Evolutionary conservation across 2,113 vertebrate species (phyloP).

Genomic region (Gobio gobio): DNA sequence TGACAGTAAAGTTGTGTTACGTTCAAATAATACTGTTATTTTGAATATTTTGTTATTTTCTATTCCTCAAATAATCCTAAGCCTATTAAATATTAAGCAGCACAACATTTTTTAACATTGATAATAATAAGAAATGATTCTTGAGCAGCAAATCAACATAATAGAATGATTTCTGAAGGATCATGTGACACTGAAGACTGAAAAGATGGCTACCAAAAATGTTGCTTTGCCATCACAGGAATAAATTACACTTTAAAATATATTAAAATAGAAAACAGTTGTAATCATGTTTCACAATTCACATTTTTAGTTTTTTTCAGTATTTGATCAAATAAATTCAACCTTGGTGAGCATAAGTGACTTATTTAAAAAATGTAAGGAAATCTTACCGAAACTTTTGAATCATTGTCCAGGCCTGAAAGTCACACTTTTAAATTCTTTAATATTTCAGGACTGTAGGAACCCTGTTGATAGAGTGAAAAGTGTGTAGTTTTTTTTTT

Average conservation of each 20-base stretch:
- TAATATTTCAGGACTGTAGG: not conserved
- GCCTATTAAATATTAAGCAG: not conserved
- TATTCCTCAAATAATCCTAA: not conserved
- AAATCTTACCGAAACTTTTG: too few relatives aligned
- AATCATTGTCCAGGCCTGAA: not conserved
- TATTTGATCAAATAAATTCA: not conserved
- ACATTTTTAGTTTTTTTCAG: not conserved
- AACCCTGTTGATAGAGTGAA: not conserved
- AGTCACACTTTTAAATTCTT: not conserved
- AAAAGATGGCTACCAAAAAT: not conserved
- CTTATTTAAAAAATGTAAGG: not conserved
- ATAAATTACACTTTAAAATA: not conserved
- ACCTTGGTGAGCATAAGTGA: not conserved
- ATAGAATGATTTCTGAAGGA: not conserved
- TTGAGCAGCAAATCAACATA: not conserved
- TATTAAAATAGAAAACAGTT: not conserved
- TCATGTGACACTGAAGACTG: not conserved
- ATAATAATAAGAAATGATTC: not conserved
- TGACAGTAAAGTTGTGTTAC: not conserved
- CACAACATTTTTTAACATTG: not conserved
- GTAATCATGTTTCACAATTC: not conserved
- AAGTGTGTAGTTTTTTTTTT: not conserved
- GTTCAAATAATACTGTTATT: not conserved
- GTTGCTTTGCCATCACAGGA: not conserved
- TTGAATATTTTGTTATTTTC: not conserved